Conservation (phyloP, 1,140 invertebrate species). For the Galendromus occidentalis region DNA sequence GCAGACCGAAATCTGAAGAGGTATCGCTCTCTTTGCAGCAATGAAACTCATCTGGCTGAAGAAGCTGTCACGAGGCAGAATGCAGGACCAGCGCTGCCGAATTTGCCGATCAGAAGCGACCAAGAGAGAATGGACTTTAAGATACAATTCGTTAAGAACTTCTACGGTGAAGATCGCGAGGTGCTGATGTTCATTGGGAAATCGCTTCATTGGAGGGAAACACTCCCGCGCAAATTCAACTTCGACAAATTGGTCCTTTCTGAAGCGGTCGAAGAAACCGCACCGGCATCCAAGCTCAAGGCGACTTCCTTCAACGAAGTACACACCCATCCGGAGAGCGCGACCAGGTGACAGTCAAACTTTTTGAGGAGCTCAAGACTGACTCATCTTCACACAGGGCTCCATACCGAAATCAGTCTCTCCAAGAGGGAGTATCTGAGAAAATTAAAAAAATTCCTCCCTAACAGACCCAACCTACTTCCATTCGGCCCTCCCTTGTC, state of each 20-base stretch:
- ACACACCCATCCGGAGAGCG: not conserved
- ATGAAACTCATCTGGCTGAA: constrained; percentile 1
- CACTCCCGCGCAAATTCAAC: not conserved
- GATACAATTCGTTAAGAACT: not conserved
- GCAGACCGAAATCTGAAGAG: not conserved
- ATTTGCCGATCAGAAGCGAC: not conserved
- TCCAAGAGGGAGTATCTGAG: too few species aligned
- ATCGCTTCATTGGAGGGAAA: not conserved
- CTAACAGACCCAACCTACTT: not conserved
- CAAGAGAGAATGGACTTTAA: not conserved
- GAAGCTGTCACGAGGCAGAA: not conserved
- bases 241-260: not conserved
- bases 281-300: not conserved
- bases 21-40: not conserved
- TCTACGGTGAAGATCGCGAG: constrained; percentile 4
- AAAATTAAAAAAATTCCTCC: too few species aligned
- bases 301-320: not conserved
- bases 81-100: not conserved
- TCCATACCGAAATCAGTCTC: too few species aligned
- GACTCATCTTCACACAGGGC: too few species aligned
- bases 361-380: too few species aligned
- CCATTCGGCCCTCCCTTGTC: not conserved
- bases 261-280: not conserved
- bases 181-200: not conserved
- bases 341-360: not conserved